Base-by-base conservation (phyloP, 2,888 invertebrate species). In the Anaspis maculata region DNA sequence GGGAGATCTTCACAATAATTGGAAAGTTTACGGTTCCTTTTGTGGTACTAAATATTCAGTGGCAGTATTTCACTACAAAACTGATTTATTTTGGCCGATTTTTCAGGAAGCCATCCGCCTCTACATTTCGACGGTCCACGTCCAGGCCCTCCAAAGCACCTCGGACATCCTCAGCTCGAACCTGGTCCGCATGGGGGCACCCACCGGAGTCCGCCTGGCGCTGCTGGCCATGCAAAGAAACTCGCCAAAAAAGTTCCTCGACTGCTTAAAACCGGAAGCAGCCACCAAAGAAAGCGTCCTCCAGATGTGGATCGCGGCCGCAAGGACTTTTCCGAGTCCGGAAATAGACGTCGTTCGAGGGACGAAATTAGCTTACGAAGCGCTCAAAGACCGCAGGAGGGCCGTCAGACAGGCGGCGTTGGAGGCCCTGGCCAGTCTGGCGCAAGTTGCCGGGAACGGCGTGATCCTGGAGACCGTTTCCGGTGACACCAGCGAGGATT, bases 241-340 rank as follows among this genome's bases (percentile, higher is more conserved):
- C 0, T 60, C 69, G 0, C 71, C 75, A 0, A 56, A 66, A 30
- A 45, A 37, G 30, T 40, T 34, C 27, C 44, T 46, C 14, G 27
- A 41, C 5, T 13, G 9, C 15, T 15, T 41, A 15, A 35, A 30
- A 25, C 13, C 31, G 3, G n/a, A n/a, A n/a, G 35, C 29, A 15
- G 68, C 83, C 13, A 16, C 12, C 15, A 30, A 30, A 34, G 84
- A 86, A 61, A 83, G 83, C 52, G 76, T 82, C 1, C 58, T 87
- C 5, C 83, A 87, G 61, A 74, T 84, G 49, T 68, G 85, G 28
- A 83, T 87, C 54, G 82, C 81, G 44, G 77, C 84, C 5, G 62
- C 86, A 45, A 73, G 86, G 58, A 81, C 83, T 15, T 85, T 83
- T 57, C 86, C 87, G 2, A 80, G 83, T 51, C 79, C 79, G 29